These are phyloP conservation scores for Caenorhabditis sp. DNA, from an alignment of 2,888 invertebrate species.

Conservation along the genomic window DNA sequence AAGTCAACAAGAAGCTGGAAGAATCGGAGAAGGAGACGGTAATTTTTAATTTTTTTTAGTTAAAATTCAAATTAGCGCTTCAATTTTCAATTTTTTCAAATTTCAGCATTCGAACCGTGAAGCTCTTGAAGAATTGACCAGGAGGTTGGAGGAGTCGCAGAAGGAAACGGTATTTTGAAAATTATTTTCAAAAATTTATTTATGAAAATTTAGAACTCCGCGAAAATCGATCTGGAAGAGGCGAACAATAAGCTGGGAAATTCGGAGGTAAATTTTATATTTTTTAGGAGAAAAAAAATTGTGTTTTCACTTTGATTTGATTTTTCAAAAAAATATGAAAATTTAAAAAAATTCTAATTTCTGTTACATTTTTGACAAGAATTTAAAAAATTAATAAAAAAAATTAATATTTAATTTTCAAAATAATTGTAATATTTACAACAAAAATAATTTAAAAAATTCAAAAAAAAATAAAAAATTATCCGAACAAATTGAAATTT, in stretches of 20 bases:
- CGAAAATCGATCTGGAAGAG: constrained; percentile 48
- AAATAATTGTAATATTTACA: too few species aligned
- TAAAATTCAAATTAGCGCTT: neutral
- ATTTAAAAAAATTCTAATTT: neutral
- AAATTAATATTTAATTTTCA: too few species aligned
- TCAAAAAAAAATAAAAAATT: too few species aligned
- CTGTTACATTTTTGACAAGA: too few species aligned
- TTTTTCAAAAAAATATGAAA: neutral
- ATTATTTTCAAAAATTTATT: neutral
- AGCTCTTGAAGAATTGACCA: constrained; percentile 32
- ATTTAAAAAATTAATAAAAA: too few species aligned
- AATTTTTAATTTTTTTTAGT: neutral
- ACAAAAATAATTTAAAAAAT: too few species aligned
- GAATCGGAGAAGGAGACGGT: constrained; percentile 29
- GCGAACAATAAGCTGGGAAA: constrained; percentile 42
- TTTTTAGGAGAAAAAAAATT: neutral
- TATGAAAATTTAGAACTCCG: constrained; percentile 17
- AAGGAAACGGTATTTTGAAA: constrained; percentile 32
- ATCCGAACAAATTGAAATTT: too few species aligned
- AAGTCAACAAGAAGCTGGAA: constrained; percentile 27
- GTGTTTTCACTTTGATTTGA: neutral
- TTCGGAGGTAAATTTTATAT: constrained; percentile 33
- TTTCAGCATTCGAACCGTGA: constrained; percentile 8
- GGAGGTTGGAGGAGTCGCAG: constrained; percentile 28
- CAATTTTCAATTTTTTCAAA: constrained; percentile 1